Conservation (phyloP, 2,888 invertebrate species). For the Ochropleura plecta region DNA sequence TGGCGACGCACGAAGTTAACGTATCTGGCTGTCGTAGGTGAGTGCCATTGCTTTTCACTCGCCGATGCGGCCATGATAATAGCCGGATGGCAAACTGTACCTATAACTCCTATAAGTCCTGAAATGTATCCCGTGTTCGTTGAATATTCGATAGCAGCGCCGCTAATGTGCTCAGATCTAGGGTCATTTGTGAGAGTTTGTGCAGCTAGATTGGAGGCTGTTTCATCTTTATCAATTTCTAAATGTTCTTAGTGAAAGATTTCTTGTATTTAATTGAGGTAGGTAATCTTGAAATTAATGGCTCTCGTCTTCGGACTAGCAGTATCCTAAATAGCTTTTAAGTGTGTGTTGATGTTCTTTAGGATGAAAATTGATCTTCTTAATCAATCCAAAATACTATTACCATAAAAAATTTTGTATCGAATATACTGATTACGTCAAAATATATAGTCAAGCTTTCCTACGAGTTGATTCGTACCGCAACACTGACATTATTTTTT, state of each 20-base stretch:
- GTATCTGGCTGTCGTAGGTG: constrained; percentile 55
- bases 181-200: constrained; percentile 53
- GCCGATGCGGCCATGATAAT: constrained; percentile 62
- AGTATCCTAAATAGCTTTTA: constrained; percentile 16
- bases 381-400: background rate
- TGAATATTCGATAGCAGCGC: constrained; percentile 39
- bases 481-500: constrained; percentile 23
- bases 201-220: constrained; percentile 39
- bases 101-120: constrained; percentile 56
- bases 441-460: constrained; percentile 23
- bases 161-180: constrained; percentile 54
- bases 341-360: constrained; percentile 18
- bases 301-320: constrained; percentile 5
- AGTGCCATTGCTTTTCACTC: constrained; percentile 63
- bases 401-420: background rate
- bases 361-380: background rate
- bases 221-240: constrained; percentile 48
- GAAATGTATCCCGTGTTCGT: constrained; percentile 36
- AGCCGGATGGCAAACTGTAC: constrained; percentile 51
- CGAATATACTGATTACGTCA: constrained; percentile 32
- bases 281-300: constrained; percentile 25
- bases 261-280: constrained; percentile 29
- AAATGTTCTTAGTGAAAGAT: constrained; percentile 45
- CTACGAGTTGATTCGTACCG: constrained; percentile 14
- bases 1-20: constrained; percentile 62